Evolutionary conservation across 2,797 vertebrate genomes (phyloP), one percentile per base, ranked within the genome.

Genomic region (Poeciliopsis gracilis): DNA sequence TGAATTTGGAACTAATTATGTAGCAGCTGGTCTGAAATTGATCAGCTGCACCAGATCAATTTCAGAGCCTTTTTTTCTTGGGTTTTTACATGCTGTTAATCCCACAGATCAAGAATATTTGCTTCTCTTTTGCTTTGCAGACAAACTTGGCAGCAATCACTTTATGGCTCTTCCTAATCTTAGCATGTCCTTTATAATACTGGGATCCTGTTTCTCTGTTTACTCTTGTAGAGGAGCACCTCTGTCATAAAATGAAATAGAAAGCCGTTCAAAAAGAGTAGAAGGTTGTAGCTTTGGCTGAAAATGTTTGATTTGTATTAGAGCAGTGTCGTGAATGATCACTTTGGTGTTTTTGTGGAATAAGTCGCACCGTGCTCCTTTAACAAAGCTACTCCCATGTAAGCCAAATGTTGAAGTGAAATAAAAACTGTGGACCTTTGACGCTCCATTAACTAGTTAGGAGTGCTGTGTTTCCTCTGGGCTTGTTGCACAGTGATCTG

Each of bases 1-100:
- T 28, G 46, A 73, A 18, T 72, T 30, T 30, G 30, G 25, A 6
- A 43, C 70, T 0, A 8, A 55, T 57, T 18, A 41, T 7, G 23
- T 33, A 78, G 89, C 90, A 94, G 91, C 86, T 94, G 92, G 72
- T 85, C 70, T 36, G 7, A 28, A 76, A 74, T 51, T 23, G 51
- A 81, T 61, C 87, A 88, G 79, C 88, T 87, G 82, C 69, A 63
- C 59, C 38, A 77, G 61, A 77, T 73, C 23, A 73, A 76, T 51
- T 76, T 18, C 23, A 78, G 76, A 1, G 30, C 25, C 49, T 78
- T 41, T 76, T 76, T 12, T 75, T 41, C 15, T 70, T 75, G 25
- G 25, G 67, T 25, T 47, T 46, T 75, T 36, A 12, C 51, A 36
- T 66, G 57, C 8, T 73, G 66, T 41, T 46, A n/a, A 55, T 75